Evolutionary conservation across 2,113 vertebrate genomes (phyloP).

Genomic region (Ceyx melanurus): DNA sequence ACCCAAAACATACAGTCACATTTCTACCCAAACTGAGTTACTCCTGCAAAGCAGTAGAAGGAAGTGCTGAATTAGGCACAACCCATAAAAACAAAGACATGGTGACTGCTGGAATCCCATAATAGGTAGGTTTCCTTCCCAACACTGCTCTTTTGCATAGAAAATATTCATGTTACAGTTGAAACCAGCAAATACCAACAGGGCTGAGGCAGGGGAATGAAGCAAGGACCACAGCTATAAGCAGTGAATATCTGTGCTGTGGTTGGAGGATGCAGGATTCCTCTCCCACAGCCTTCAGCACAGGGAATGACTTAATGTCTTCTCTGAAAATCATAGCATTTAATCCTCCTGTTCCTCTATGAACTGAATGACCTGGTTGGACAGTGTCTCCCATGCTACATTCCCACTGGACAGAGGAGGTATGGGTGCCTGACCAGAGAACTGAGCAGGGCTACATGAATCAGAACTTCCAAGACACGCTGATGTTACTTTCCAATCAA

Average conservation of each 20-base stretch:
- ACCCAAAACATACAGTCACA: not conserved
- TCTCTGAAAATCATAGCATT: not conserved
- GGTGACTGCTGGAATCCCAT: not conserved
- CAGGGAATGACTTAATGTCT: fast-evolving
- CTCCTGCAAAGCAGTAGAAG: not conserved
- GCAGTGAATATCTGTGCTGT: not conserved
- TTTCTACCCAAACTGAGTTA: not conserved
- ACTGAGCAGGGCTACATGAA: not conserved
- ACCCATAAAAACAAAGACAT: not conserved
- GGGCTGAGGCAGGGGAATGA: not conserved
- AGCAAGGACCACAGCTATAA: not conserved
- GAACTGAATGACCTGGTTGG: not conserved
- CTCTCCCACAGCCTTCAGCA: not conserved
- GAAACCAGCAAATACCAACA: not conserved
- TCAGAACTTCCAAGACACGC: not conserved
- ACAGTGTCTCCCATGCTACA: not conserved
- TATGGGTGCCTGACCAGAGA: not conserved
- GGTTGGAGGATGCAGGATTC: not conserved
- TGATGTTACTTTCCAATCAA: not conserved
- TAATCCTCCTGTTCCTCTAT: not conserved
- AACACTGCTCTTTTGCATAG: not conserved
- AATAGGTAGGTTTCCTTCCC: not conserved
- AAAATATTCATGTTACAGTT: not conserved
- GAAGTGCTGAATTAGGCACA: not conserved
- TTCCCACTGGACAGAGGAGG: not conserved